A percentile compares a stretch with the other conserved stretches of the same genome.
These are phyloP conservation scores for Drosophila sucinea DNA, from an alignment of 1,140 invertebrate species.

Conservation along the genomic window DNA sequence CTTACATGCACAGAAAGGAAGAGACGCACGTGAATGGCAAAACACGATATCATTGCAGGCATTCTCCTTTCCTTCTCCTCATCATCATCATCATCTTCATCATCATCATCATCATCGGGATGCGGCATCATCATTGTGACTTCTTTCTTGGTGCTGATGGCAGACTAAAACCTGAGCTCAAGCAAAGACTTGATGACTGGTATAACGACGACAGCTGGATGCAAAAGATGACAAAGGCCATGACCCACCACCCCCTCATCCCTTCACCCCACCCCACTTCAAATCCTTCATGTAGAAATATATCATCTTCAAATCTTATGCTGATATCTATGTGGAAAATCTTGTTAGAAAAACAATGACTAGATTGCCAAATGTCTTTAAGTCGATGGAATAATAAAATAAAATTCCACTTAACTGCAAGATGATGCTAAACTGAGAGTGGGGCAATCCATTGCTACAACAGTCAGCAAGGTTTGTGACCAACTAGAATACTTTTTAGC, in stretches of 20 bases:
- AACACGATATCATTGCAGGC: conserved; percentile 55
- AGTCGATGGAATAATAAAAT: conserved; percentile 20
- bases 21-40: conserved; percentile 39
- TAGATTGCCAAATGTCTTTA: conserved; percentile 36
- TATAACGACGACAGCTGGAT: conserved; percentile 52
- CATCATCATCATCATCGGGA: neutral
- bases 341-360: neutral
- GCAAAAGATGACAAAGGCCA: conserved; percentile 15
- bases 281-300: conserved; percentile 23
- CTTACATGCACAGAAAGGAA: conserved; percentile 41
- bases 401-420: conserved; percentile 1
- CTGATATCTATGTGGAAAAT: conserved; percentile 11
- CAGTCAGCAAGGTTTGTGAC: neutral
- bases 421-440: neutral
- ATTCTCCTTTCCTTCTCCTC: conserved; percentile 6
- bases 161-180: conserved; percentile 13
- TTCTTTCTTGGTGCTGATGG: conserved; percentile 9
- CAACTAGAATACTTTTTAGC: neutral
- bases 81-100: conserved; percentile 4
- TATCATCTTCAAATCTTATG: conserved; percentile 25
- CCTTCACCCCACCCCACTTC: neutral
- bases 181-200: conserved; percentile 37
- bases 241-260: neutral
- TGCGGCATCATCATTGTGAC: neutral
- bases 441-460: neutral